phyloP scores from a whole-genome alignment of 2,113 vertebrate genomes.

The Taxidea taxus region DNA sequence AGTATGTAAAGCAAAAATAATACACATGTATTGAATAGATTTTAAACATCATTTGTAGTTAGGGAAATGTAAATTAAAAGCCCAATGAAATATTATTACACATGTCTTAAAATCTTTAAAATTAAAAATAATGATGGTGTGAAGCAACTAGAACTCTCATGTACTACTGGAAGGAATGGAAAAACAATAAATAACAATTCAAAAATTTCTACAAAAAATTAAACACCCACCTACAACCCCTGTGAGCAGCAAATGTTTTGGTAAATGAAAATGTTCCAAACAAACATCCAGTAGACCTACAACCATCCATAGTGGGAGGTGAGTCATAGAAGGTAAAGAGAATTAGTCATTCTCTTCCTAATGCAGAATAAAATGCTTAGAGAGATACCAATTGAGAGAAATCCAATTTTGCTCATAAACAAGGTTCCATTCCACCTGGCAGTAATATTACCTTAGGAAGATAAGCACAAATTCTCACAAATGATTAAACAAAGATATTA shows the following conservation, averaged over 20 bases:
- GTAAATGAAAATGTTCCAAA: background rate
- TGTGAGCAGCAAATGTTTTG: background rate
- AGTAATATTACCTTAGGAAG: background rate
- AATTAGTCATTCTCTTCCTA: background rate
- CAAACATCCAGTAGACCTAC: background rate
- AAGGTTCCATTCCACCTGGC: background rate
- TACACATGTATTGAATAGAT: background rate
- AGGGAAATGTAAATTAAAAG: background rate
- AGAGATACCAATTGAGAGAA: background rate
- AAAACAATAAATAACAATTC: background rate
- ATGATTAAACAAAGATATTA: background rate
- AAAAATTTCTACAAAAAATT: background rate
- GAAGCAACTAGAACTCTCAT: background rate
- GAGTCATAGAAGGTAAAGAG: background rate
- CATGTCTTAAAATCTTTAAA: background rate
- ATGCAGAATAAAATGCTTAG: background rate
- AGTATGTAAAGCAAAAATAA: background rate
- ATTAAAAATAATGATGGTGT: background rate
- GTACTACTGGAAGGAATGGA: background rate
- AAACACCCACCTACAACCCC: background rate
- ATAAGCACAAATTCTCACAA: background rate
- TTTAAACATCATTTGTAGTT: background rate
- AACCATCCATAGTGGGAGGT: background rate
- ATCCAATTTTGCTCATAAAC: background rate
- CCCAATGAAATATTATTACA: background rate